These are phyloP conservation scores for Ammodytes dubius DNA, from an alignment of 2,113 vertebrate species.

Conservation along the genomic window DNA sequence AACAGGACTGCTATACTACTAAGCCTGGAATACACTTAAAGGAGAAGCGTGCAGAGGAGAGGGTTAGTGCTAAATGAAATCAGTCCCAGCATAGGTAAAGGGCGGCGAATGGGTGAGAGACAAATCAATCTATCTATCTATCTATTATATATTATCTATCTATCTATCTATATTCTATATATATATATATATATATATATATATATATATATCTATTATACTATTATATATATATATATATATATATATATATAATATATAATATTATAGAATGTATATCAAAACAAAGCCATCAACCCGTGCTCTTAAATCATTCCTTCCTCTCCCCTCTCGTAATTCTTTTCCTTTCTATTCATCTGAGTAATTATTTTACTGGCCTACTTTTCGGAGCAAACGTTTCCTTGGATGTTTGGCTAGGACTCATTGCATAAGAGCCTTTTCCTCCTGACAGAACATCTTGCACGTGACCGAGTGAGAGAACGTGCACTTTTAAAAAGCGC, in stretches of 20 bases:
- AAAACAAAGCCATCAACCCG: conserved; percentile 65
- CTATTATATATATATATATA: no score
- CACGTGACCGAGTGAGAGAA: conserved; percentile 44
- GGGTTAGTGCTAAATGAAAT: conserved; percentile 38
- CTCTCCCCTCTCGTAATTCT: conserved; percentile 8
- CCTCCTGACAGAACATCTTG: conserved; percentile 37
- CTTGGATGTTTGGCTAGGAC: conserved; percentile 72
- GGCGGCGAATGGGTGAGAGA: conserved; percentile 39
- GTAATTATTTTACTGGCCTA: conserved; percentile 79
- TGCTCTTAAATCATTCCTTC: conserved; percentile 44
- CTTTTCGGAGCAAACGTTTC: conserved; percentile 57
- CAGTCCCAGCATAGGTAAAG: conserved; percentile 12
- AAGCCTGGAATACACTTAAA: conserved; percentile 11
- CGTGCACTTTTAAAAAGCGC: conserved; percentile 27
- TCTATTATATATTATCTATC: no score
- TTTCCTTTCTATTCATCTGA: conserved; percentile 61
- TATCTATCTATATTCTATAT: no score
- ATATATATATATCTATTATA: conserved; percentile 62
- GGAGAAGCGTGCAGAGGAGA: conserved; percentile 9
- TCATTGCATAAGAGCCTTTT: conserved; percentile 64
- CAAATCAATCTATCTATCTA: conserved; percentile 55
- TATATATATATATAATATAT: conserved; percentile 59
- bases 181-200: no score
- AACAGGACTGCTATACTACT: no score
- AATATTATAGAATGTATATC: no score